phyloP scores from a whole-genome alignment of 1,140 invertebrate genomes.

The Solenopsis fugax region DNA sequence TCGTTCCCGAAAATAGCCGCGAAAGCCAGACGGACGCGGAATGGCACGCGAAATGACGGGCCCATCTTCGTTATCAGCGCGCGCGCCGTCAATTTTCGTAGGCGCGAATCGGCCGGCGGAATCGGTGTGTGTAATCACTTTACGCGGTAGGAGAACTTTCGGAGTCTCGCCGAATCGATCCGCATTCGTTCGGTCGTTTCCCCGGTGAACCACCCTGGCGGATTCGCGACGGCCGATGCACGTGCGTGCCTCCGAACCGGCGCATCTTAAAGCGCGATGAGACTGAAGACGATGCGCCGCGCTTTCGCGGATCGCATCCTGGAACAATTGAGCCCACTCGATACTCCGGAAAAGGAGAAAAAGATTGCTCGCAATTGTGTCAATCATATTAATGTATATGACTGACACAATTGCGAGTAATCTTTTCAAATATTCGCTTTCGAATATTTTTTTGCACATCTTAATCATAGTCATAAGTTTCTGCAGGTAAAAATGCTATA shows the following conservation, averaged over 20 bases:
- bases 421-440: too few species aligned
- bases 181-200: constrained; percentile 70
- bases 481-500: background rate
- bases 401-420: too few species aligned
- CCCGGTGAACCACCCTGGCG: constrained; percentile 59
- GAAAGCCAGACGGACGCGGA: constrained; percentile 60
- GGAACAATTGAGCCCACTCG: background rate
- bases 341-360: background rate
- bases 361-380: background rate
- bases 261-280: constrained; percentile 63
- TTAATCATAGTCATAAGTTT: too few species aligned
- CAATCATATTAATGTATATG: background rate
- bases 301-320: background rate
- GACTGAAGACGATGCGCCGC: background rate
- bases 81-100: constrained; percentile 77
- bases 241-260: constrained; percentile 46
- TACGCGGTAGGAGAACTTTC: constrained; percentile 79
- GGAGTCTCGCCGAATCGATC: constrained; percentile 85
- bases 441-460: too few species aligned
- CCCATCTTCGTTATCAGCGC: constrained; percentile 74
- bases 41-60: constrained; percentile 74
- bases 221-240: constrained; percentile 60
- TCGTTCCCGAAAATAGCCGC: constrained; percentile 62
- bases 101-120: constrained; percentile 71
- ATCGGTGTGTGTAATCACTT: constrained; percentile 79